Evolutionary conservation across 2,888 invertebrate species (phyloP).

Genomic region (Calliscelio sp.): DNA sequence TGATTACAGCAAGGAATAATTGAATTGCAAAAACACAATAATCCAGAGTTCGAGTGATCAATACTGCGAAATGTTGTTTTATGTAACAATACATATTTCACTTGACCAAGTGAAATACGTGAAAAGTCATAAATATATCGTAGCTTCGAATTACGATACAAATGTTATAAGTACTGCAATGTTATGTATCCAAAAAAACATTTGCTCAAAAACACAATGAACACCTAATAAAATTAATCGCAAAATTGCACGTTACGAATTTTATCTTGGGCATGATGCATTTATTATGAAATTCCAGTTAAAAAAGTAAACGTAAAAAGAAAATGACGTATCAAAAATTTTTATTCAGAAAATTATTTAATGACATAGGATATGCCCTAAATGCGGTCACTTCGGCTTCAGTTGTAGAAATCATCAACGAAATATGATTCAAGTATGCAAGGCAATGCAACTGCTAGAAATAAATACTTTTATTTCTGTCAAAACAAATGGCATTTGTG

Average conservation of each 20-base stretch:
- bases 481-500: not conserved
- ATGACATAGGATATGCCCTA: slow-evolving; percentile 53
- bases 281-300: slow-evolving; percentile 16
- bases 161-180: slow-evolving; percentile 51
- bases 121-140: slow-evolving; percentile 1
- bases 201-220: slow-evolving; percentile 60
- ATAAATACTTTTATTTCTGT: slow-evolving; percentile 28
- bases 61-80: no score
- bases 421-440: not conserved
- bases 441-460: slow-evolving; percentile 1
- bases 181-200: slow-evolving; percentile 56
- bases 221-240: slow-evolving; percentile 64
- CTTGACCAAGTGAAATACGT: slow-evolving; percentile 10
- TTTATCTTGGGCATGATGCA: slow-evolving; percentile 37
- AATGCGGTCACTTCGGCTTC: slow-evolving; percentile 61
- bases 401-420: slow-evolving; percentile 1
- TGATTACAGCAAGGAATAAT: not conserved
- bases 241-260: slow-evolving; percentile 55
- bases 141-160: slow-evolving; percentile 18
- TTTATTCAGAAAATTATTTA: slow-evolving; percentile 41
- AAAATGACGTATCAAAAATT: slow-evolving; percentile 36
- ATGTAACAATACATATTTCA: slow-evolving; percentile 24
- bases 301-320: slow-evolving; percentile 32
- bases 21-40: no score
- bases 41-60: no score